Evolutionary conservation across 2,888 invertebrate species (phyloP).

Genomic region (Cristatella mucedo): DNA sequence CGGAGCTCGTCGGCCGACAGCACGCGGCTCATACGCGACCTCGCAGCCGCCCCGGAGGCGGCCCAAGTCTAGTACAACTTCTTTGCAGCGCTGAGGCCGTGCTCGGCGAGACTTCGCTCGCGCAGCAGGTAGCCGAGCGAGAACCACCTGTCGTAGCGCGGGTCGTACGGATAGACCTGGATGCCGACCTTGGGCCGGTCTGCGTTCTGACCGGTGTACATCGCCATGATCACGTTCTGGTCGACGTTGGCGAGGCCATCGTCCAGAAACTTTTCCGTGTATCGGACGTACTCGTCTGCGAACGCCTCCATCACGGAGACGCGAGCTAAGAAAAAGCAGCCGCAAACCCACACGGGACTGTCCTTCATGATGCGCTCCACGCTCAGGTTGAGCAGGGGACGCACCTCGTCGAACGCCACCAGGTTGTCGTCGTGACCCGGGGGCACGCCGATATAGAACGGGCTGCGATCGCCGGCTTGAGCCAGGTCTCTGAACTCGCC

Average conservation of each 20-base stretch:
- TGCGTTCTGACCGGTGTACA: too few relatives aligned
- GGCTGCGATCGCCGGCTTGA: not conserved
- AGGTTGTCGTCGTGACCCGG: conserved; percentile 15
- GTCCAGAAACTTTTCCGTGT: conserved; percentile 16
- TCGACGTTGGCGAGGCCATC: conserved; percentile 22
- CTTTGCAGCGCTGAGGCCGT: too few relatives aligned
- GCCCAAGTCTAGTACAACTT: too few relatives aligned
- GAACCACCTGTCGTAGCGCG: too few relatives aligned
- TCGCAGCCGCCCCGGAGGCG: too few relatives aligned
- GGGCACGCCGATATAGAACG: conserved; percentile 16
- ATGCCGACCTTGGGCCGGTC: too few relatives aligned
- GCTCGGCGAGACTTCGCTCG: too few relatives aligned
- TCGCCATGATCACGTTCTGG: conserved; percentile 22
- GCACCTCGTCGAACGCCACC: conserved; percentile 15
- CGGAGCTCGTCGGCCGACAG: too few relatives aligned
- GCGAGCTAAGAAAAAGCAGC: conserved; percentile 21
- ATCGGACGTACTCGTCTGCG: conserved; percentile 18
- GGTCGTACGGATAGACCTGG: too few relatives aligned
- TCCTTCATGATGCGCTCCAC: conserved; percentile 16
- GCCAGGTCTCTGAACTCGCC: conserved; percentile 22
- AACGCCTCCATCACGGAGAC: conserved; percentile 16
- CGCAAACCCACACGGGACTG: conserved; percentile 22
- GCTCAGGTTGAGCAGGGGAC: too few relatives aligned
- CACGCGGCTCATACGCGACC: too few relatives aligned
- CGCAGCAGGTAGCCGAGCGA: too few relatives aligned